phyloP scores from a whole-genome alignment of 2,888 invertebrate species.

The Selenia dentaria region DNA sequence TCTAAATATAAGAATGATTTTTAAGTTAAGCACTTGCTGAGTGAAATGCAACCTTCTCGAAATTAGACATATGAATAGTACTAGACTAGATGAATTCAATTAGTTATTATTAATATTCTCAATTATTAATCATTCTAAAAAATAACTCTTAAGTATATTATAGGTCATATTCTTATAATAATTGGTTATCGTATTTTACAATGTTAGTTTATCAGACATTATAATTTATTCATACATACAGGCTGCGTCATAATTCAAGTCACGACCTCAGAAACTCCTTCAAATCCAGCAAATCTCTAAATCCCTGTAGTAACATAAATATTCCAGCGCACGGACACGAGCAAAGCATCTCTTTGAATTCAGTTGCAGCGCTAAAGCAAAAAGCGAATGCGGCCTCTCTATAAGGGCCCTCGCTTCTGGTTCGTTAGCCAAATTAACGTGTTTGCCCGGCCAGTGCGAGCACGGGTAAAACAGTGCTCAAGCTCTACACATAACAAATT shows the following conservation, averaged over 20 bases:
- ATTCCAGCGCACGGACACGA: constrained; percentile 19
- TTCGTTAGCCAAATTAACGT: constrained; percentile 78
- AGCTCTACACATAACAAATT: background rate
- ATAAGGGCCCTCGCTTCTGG: constrained; percentile 61
- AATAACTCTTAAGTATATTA: too few relatives aligned
- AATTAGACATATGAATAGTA: too few relatives aligned
- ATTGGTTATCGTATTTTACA: too few relatives aligned
- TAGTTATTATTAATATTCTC: too few relatives aligned
- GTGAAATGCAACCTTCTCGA: too few relatives aligned
- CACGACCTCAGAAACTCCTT: constrained; percentile 18
- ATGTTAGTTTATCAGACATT: too few relatives aligned
- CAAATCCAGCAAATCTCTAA: constrained; percentile 21
- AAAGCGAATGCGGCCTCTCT: constrained; percentile 57
- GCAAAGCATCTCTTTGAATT: constrained; percentile 45
- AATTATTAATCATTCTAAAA: too few relatives aligned
- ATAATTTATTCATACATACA: background rate
- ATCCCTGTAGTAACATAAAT: constrained; percentile 7
- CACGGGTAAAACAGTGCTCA: constrained; percentile 4
- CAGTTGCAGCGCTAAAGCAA: constrained; percentile 51
- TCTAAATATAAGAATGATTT: too few relatives aligned
- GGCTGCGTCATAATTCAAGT: constrained; percentile 25
- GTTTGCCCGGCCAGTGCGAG: constrained; percentile 47
- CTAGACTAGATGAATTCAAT: too few relatives aligned
- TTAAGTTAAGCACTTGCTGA: too few relatives aligned
- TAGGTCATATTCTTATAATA: too few relatives aligned